phyloP scores from a whole-genome alignment of 2,797 vertebrate genomes.

The Ara ararauna region DNA sequence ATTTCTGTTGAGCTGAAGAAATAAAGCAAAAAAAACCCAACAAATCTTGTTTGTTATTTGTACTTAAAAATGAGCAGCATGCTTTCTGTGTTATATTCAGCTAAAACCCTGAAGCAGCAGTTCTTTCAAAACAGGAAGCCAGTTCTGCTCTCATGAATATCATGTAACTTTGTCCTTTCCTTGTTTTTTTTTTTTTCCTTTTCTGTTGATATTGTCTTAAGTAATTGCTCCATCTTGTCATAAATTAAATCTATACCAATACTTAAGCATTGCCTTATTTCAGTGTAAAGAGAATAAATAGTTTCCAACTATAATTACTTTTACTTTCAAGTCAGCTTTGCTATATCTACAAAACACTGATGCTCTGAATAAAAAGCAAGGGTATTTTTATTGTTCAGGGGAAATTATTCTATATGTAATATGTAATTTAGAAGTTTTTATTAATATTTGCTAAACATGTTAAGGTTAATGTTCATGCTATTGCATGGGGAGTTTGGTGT shows the following conservation, averaged over 20 bases:
- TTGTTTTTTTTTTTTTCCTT: neutral
- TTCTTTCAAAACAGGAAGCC: neutral
- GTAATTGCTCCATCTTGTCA: neutral
- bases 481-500: neutral
- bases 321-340: neutral
- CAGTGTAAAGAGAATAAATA: neutral
- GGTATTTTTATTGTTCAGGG: neutral
- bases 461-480: neutral
- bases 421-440: neutral
- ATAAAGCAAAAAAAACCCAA: neutral
- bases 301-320: neutral
- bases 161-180: neutral
- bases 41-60: neutral
- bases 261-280: neutral
- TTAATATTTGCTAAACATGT: neutral
- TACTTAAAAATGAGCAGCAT: neutral
- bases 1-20: neutral
- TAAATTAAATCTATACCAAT: neutral
- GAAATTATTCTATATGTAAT: neutral
- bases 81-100: neutral
- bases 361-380: neutral
- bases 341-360: neutral
- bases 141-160: neutral
- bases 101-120: neutral
- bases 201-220: neutral